These are phyloP conservation scores for Rhodophaea formosa DNA, from an alignment of 2,888 invertebrate species.

Conservation along the genomic window DNA sequence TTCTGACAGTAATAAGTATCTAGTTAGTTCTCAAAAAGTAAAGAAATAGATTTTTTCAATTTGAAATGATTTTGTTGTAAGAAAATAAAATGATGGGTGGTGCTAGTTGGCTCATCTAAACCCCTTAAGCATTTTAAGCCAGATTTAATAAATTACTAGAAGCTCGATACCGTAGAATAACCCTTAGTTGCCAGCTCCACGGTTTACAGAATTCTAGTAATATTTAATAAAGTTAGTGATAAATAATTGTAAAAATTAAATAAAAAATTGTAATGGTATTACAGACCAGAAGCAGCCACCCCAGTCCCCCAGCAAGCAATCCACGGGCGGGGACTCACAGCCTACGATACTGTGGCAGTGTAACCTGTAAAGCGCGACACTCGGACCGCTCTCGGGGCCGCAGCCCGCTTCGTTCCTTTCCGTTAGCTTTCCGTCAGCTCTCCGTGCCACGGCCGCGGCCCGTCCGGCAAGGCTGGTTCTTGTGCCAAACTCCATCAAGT, in stretches of 20 bases:
- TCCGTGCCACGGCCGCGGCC: slow-evolving; percentile 36
- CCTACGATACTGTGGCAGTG: slow-evolving; percentile 99
- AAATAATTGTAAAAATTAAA: background rate
- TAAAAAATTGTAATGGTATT: slow-evolving; percentile 34
- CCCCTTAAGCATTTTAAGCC: no score
- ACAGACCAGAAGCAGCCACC: slow-evolving; percentile 92
- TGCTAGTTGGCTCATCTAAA: no score
- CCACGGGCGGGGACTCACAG: slow-evolving; percentile 92
- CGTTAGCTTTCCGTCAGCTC: slow-evolving; percentile 27
- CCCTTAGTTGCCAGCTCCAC: no score
- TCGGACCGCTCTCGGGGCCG: slow-evolving; percentile 38
- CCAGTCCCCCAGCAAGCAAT: slow-evolving; percentile 90
- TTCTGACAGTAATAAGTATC: no score
- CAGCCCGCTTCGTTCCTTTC: slow-evolving; percentile 36
- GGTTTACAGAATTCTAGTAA: no score
- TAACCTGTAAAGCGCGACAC: slow-evolving; percentile 88
- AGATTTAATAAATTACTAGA: no score
- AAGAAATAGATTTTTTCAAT: no score
- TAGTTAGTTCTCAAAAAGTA: no score
- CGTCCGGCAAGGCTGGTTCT: slow-evolving; percentile 56
- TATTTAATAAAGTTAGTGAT: no score
- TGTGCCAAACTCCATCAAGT: slow-evolving; percentile 51
- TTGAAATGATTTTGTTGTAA: no score
- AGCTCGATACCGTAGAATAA: no score
- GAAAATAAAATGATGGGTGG: no score